Conservation (phyloP, 1,140 invertebrate species). For the Bacillus rossius region DNA sequence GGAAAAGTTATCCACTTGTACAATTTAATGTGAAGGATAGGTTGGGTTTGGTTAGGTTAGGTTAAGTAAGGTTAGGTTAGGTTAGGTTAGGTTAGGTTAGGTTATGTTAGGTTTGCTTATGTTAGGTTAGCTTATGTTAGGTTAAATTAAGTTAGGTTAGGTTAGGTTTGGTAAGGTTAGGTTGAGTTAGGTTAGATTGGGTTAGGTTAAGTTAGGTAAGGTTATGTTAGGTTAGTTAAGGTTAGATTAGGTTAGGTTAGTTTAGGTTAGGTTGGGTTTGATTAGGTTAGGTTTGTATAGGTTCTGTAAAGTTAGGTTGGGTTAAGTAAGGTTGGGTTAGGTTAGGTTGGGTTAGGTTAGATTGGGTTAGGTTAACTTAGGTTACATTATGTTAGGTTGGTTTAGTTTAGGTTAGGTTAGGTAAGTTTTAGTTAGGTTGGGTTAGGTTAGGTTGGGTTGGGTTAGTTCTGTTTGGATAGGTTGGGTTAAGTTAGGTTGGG, state of each 20-base stretch:
- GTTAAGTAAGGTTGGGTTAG: constrained; percentile 29
- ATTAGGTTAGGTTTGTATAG: constrained; percentile 26
- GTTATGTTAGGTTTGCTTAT: background rate
- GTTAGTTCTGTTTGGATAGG: constrained; percentile 16
- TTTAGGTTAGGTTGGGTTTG: constrained; percentile 28
- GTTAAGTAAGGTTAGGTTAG: no score
- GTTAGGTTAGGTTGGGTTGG: constrained; percentile 18
- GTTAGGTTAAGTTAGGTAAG: constrained; percentile 11
- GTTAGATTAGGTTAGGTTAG: constrained; percentile 19
- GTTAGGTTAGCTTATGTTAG: background rate
- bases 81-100: background rate
- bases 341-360: constrained; percentile 23
- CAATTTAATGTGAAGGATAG: no score
- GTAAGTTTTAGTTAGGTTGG: constrained; percentile 15
- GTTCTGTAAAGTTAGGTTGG: constrained; percentile 29
- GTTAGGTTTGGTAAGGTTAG: constrained; percentile 19
- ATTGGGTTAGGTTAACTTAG: constrained; percentile 27
- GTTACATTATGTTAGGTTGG: constrained; percentile 27
- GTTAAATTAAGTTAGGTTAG: constrained; percentile 23
- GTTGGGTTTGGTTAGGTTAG: no score
- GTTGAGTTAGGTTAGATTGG: constrained; percentile 2
- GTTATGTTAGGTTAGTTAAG: constrained; percentile 17
- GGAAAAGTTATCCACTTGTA: no score
- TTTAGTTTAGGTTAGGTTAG: constrained; percentile 18
- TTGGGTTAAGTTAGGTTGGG: background rate